These are phyloP conservation scores for Odontamblyopus lacepedii DNA, from an alignment of 2,797 vertebrate species.

Conservation along the genomic window DNA sequence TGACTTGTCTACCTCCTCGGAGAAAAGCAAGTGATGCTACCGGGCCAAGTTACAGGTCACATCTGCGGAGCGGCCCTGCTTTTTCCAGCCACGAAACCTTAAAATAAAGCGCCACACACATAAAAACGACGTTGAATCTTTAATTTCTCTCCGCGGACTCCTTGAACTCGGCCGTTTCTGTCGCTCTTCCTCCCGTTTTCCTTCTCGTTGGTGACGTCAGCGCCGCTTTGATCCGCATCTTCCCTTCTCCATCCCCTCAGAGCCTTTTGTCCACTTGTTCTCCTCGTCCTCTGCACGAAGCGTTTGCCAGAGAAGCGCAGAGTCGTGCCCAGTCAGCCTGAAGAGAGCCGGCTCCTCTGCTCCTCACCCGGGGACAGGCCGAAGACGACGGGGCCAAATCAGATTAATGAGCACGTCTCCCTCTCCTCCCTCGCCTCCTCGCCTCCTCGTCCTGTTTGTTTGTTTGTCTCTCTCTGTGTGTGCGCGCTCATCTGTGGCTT, in stretches of 20 bases:
- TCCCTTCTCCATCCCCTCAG: constrained; percentile 14
- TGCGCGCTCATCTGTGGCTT: constrained; percentile 68
- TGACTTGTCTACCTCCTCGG: too few relatives aligned
- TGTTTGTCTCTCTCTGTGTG: constrained; percentile 69
- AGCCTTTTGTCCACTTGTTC: constrained; percentile 41
- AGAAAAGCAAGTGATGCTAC: too few relatives aligned
- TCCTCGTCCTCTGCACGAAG: constrained; percentile 42
- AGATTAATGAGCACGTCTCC: constrained; percentile 79
- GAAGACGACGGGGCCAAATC: constrained; percentile 75
- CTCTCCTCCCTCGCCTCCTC: constrained; percentile 43
- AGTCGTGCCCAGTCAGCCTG: constrained; percentile 66
- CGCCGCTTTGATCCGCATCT: constrained; percentile 16
- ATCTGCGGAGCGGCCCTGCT: too few relatives aligned
- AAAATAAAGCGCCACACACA: too few relatives aligned
- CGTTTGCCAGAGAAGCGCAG: constrained; percentile 60
- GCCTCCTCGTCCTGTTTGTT: constrained; percentile 57
- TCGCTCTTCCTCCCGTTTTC: not conserved
- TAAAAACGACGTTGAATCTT: too few relatives aligned
- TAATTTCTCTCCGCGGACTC: too few relatives aligned
- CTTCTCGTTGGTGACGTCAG: constrained; percentile 30
- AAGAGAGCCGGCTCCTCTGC: constrained; percentile 55
- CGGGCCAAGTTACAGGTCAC: too few relatives aligned
- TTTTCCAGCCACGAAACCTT: too few relatives aligned
- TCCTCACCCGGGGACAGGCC: constrained; percentile 73
- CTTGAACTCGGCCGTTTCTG: not conserved